These are phyloP conservation scores for Margaritifera margaritifera DNA, from an alignment of 2,888 invertebrate genomes.

Conservation along the genomic window DNA sequence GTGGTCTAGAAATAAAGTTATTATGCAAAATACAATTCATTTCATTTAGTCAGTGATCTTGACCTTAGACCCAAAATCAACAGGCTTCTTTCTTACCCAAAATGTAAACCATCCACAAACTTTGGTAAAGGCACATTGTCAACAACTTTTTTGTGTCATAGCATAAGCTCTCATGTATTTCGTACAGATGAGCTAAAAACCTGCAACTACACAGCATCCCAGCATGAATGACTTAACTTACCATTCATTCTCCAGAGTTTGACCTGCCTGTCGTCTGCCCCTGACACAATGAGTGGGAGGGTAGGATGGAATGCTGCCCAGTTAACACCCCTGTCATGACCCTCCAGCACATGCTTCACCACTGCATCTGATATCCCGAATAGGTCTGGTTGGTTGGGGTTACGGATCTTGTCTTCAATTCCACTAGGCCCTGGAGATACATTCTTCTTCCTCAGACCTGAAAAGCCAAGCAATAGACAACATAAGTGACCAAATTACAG, in stretches of 20 bases:
- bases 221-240: constrained; percentile 74
- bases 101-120: too few relatives aligned
- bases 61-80: too few relatives aligned
- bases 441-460: constrained; percentile 93
- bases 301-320: constrained; percentile 98
- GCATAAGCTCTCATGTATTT: background rate
- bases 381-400: constrained; percentile 79
- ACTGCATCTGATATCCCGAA: constrained; percentile 88
- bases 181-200: background rate
- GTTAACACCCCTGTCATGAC: constrained; percentile 89
- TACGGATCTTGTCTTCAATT: constrained; percentile 77
- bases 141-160: too few relatives aligned
- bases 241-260: constrained; percentile 99
- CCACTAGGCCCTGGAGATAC: constrained; percentile 96
- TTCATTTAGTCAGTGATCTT: too few relatives aligned
- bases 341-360: constrained; percentile 76
- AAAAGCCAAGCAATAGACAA: background rate
- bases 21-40: too few relatives aligned
- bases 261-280: constrained; percentile 98
- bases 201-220: background rate
- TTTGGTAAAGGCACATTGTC: too few relatives aligned
- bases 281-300: constrained; percentile 94
- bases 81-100: too few relatives aligned
- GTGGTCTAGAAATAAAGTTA: too few relatives aligned
- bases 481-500: background rate